Conservation (phyloP, 2,888 invertebrate species). For the Zonitis immaculata region DNA sequence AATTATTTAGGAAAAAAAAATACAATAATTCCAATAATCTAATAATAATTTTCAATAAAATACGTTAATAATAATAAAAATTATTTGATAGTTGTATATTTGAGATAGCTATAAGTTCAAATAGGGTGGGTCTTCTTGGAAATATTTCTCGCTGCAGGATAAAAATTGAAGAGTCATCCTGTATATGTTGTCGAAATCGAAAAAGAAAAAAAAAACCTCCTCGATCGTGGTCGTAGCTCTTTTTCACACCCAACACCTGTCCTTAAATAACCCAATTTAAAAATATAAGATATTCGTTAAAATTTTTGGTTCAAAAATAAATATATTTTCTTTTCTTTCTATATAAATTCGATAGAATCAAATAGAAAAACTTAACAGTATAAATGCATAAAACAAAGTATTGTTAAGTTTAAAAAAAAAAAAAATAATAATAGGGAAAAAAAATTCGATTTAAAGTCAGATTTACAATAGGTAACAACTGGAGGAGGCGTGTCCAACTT, state of each 20-base stretch:
- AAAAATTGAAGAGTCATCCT: conserved; percentile 37
- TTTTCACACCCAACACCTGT: conserved; percentile 28
- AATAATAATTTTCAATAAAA: too few species aligned
- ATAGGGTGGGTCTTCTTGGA: conserved; percentile 37
- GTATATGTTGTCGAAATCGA: conserved; percentile 35
- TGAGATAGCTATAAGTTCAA: too few species aligned
- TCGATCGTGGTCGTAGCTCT: conserved; percentile 27
- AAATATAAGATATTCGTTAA: conserved; percentile 15
- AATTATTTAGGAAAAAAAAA: too few species aligned
- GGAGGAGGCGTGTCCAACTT: not conserved
- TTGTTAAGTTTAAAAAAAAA: not conserved
- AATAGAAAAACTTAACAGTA: not conserved
- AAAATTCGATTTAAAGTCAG: not conserved
- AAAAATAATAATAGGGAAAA: not conserved
- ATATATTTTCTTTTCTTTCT: not conserved
- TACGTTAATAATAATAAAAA: too few species aligned
- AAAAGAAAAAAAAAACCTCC: too few species aligned
- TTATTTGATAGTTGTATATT: too few species aligned
- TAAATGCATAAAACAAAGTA: not conserved
- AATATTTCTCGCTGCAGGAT: conserved; percentile 30
- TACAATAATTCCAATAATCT: too few species aligned
- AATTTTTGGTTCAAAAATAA: not conserved
- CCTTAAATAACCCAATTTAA: conserved; percentile 32
- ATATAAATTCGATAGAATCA: too few species aligned
- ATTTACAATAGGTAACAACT: not conserved